Percentiles rank a stretch among this genome's conserved stretches.
phyloP scores from a whole-genome alignment of 1,140 invertebrate species.

The Intoshia linei region DNA sequence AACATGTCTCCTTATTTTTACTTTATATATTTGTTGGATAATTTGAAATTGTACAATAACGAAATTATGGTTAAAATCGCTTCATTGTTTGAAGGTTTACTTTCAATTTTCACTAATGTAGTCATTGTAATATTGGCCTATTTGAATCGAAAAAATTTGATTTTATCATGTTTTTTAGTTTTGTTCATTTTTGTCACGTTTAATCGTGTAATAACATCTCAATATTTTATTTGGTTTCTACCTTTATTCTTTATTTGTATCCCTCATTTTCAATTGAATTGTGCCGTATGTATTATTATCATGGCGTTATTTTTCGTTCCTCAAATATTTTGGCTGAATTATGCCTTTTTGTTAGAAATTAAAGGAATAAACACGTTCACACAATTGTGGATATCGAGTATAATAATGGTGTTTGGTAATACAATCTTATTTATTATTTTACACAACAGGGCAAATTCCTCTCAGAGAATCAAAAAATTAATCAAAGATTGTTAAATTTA shows the following conservation, averaged over 20 bases:
- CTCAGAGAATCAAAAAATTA: too few relatives aligned
- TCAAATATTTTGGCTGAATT: slow-evolving; percentile 49
- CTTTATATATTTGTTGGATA: slow-evolving; percentile 45
- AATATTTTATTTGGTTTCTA: slow-evolving; percentile 88
- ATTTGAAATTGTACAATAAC: too few relatives aligned
- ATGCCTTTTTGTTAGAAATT: slow-evolving; percentile 65
- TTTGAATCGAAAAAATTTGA: slow-evolving; percentile 28
- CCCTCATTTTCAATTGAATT: slow-evolving; percentile 14
- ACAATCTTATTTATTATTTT: too few relatives aligned
- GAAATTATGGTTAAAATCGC: slow-evolving; percentile 13
- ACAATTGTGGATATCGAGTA: slow-evolving; percentile 27
- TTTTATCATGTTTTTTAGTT: slow-evolving; percentile 48
- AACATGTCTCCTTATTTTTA: slow-evolving; percentile 92
- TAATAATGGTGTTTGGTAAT: too few relatives aligned
- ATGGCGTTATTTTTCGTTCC: slow-evolving; percentile 35
- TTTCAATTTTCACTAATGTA: slow-evolving; percentile 40
- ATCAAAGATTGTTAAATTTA: too few relatives aligned
- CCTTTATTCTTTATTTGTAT: slow-evolving; percentile 43
- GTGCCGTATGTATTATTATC: slow-evolving; percentile 14
- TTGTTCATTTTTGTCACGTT: slow-evolving; percentile 60
- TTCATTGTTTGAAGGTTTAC: slow-evolving; percentile 28
- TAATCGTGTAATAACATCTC: slow-evolving; percentile 72
- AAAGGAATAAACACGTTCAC: slow-evolving; percentile 38
- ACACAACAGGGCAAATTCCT: too few relatives aligned
- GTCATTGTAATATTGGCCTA: slow-evolving; percentile 17